Conservation (phyloP, 2,113 vertebrate genomes). For the Thymallus thymallus region DNA sequence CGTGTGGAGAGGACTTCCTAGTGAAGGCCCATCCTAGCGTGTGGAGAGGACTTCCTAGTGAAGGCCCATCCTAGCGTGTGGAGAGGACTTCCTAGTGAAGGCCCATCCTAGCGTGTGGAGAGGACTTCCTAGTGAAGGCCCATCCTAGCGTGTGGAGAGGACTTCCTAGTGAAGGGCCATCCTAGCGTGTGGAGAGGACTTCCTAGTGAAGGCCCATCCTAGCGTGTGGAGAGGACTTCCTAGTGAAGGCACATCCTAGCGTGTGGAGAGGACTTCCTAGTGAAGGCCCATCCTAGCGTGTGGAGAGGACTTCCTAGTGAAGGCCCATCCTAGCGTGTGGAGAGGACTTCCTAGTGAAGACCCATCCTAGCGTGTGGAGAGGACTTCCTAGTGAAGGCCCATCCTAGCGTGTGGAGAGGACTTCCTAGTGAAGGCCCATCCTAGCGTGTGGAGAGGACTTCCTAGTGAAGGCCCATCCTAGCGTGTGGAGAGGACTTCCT, state of each 20-base stretch:
- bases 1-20: constrained; percentile 68
- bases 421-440: too few relatives aligned
- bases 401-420: constrained; percentile 40
- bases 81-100: constrained; percentile 76
- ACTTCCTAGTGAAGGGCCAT: too few relatives aligned
- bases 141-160: constrained; percentile 39
- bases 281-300: too few relatives aligned
- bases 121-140: constrained; percentile 78
- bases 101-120: too few relatives aligned
- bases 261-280: constrained; percentile 70
- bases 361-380: too few relatives aligned
- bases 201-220: too few relatives aligned
- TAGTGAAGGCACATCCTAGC: too few relatives aligned
- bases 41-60: constrained; percentile 72
- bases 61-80: too few relatives aligned
- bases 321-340: too few relatives aligned
- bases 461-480: too few relatives aligned
- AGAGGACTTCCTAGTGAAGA: constrained; percentile 76
- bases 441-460: constrained; percentile 61
- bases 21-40: too few relatives aligned
- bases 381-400: constrained; percentile 79
- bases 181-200: constrained; percentile 56
- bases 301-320: constrained; percentile 73
- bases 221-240: constrained; percentile 67
- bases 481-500: constrained; percentile 69